Conservation (phyloP, 1,140 invertebrate species). For the Tetraneura akinire region DNA sequence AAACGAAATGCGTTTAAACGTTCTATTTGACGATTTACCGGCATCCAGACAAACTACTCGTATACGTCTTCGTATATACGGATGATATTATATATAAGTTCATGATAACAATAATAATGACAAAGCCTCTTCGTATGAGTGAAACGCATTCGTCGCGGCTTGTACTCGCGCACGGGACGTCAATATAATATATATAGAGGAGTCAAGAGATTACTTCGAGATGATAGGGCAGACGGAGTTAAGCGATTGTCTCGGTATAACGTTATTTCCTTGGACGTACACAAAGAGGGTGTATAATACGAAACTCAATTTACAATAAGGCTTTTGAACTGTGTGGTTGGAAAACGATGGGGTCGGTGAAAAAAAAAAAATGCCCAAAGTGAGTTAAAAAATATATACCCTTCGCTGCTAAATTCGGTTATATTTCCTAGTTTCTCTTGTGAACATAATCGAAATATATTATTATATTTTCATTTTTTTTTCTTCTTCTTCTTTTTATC, state of each 20-base stretch:
- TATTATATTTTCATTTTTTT: background rate
- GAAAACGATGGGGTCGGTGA: background rate
- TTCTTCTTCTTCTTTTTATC: background rate
- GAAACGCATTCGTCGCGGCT: background rate
- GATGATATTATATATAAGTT: too few species aligned
- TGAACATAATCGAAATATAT: slow-evolving; percentile 18
- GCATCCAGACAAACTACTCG: background rate
- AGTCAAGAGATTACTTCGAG: slow-evolving; percentile 38
- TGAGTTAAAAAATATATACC: slow-evolving; percentile 39
- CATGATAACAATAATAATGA: slow-evolving; percentile 6
- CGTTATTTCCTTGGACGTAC: slow-evolving; percentile 31
- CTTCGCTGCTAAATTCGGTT: slow-evolving; percentile 23
- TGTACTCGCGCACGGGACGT: background rate
- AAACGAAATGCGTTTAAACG: background rate
- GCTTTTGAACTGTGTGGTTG: background rate
- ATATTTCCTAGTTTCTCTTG: slow-evolving; percentile 29
- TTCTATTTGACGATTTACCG: background rate
- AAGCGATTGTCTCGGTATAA: slow-evolving; percentile 41
- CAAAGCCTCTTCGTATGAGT: background rate
- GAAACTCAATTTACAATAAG: slow-evolving; percentile 49
- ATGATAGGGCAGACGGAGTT: background rate
- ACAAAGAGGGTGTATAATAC: slow-evolving; percentile 44
- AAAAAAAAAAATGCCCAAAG: slow-evolving; percentile 39
- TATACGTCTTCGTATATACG: too few species aligned
- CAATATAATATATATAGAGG: slow-evolving; percentile 5